Base-by-base conservation (phyloP, 2,888 invertebrate species). In the Leptopilina syphax region DNA sequence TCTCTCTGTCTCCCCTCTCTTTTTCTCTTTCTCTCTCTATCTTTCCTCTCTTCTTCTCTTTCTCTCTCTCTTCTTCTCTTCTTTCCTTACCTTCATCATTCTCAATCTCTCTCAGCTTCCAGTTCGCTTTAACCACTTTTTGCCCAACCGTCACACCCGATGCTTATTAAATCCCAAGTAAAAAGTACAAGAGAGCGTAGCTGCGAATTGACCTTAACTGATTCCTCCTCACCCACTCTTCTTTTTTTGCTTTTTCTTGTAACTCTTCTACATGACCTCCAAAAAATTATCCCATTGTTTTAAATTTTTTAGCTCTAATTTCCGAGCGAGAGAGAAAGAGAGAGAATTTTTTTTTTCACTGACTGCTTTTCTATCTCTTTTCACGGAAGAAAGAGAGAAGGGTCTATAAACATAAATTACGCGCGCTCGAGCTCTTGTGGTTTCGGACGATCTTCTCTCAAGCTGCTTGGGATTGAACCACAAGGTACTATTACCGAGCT, bases 401-500 rank as follows among this genome's bases (percentile, higher is more conserved):
- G 76, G 66, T 63, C 80, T 79, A 80, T 80, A 77, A 80, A 80
- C 79, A 79, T 77, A 80, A 78, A 82, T 81, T 77, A 73, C 78
- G 79, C 67, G 79, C 63, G 79, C 77, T 77, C 76, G 73, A 80
- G 87, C 88, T 89, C 88, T 87, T 91, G 90, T 85, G 90, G 90
- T 91, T 89, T 89, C 85, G 85, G 85, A 81, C 80, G 84, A 85
- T 87, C 86, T 50, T 50, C 50, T 50, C 12, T 81, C 66, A 78
- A 82, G 68, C 80, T 77, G 76, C 77, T 77, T 80, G 86, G 34
- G 85, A 87, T 88, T 81, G 90, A 86, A 89, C 90, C 88, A 87
- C 86, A 87, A 83, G 84, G 85, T 85, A 85, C 89, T 87, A 90
- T 91, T 91, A 91, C 89, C 85, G 83, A 82, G 88, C 85, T 88